Evolutionary conservation across 2,797 vertebrate genomes (phyloP), one percentile per base, ranked within the genome.

Genomic region (Botia kubotai): DNA sequence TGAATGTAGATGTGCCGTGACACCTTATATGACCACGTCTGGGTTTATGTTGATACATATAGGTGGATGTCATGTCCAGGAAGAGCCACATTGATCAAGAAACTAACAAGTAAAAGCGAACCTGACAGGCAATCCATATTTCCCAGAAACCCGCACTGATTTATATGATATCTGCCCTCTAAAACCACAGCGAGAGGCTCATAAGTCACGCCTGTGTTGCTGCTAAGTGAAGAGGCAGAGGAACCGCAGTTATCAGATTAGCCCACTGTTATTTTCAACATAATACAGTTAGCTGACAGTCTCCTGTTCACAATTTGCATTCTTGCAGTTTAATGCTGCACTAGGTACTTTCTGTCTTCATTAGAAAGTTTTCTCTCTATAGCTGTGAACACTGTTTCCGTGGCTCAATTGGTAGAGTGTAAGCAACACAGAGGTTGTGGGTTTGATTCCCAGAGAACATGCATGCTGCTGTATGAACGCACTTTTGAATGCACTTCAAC

Each of bases 151-250:
- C 23, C 71, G 3, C 4, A 26, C 26, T 67, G 78, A 80, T 67
- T 73, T 52, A 80, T 80, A 73, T 68, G 62, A 80, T 80, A 74
- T 80, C 52, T 80, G 78, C 52, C 71, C 71, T 80, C 71, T 80
- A 48, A 74, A 74, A 80, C 78, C 71, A 80, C 78, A 80, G 63
- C 19, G 6, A 68, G 78, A 19, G 26, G 21, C 63, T 80, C 78
- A 74, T 68, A 80, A 74, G 71, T 80, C 78, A 80, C 23, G 65
- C 21, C 29, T 57, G 62, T 66, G 4, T 58, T 74, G 23, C 71
- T 67, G 52, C 63, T 68, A 57, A 57, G 50, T 80, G 72, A 80
- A 73, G 71, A 80, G 71, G 52, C 62, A 67, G 71, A 12, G 26
- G 19, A 72, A 67, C 62, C 39, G 0, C 78, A 57, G 71, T 74